These are phyloP conservation scores for Oreohelix idahoensis DNA, from an alignment of 1,140 invertebrate genomes.

Conservation along the genomic window DNA sequence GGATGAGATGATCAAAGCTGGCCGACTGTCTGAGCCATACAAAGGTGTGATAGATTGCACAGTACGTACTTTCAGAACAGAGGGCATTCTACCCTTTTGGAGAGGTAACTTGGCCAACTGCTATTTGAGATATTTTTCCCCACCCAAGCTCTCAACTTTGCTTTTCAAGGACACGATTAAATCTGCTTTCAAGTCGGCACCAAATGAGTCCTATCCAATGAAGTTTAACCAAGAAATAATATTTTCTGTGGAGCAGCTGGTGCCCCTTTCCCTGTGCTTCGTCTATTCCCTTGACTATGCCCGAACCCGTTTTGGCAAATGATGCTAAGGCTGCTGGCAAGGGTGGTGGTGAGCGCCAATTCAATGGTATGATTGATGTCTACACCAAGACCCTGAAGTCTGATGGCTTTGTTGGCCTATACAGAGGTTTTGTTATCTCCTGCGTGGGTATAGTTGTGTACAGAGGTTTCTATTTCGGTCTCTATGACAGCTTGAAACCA, in stretches of 20 bases:
- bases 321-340: constrained; percentile 81
- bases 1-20: constrained; percentile 73
- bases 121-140: constrained; percentile 89
- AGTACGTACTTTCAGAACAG: constrained; percentile 69
- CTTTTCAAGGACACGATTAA: constrained; percentile 93
- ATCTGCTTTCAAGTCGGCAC: constrained; percentile 74
- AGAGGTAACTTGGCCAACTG: constrained; percentile 93
- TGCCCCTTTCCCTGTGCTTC: constrained; percentile 91
- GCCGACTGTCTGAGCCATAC: constrained; percentile 72
- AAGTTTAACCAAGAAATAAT: constrained; percentile 81
- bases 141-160: constrained; percentile 95
- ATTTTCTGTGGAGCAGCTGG: constrained; percentile 94
- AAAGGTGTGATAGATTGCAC: constrained; percentile 74
- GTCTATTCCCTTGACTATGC: constrained; percentile 97
- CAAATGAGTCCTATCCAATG: constrained; percentile 65
- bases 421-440: constrained; percentile 93
- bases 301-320: constrained; percentile 84
- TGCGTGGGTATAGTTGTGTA: constrained; percentile 76
- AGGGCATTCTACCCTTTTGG: constrained; percentile 85
- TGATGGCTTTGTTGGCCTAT: constrained; percentile 89
- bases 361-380: constrained; percentile 89
- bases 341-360: constrained; percentile 84
- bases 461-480: constrained; percentile 93
- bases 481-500: constrained; percentile 93
- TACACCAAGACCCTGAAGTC: constrained; percentile 88